Evolutionary conservation across 2,113 vertebrate genomes (phyloP), one percentile per base, ranked within the genome.

Genomic region (Cromileptes altivelis): DNA sequence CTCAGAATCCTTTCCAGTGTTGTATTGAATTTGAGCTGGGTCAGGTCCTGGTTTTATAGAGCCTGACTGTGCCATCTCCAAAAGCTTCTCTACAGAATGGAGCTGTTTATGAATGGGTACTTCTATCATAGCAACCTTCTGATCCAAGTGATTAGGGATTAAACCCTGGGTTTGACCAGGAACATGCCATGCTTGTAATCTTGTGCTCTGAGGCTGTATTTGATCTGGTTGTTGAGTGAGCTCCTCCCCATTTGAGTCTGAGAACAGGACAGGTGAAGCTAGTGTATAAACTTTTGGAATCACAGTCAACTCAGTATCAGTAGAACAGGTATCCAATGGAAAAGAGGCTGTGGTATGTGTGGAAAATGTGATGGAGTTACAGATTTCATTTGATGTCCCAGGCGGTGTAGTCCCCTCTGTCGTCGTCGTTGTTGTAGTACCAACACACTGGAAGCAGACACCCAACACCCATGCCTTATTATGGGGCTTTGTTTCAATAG

Each of bases 321-420:
- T 27, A 27, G 25, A 47, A 69, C 33, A 56, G 57, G 40, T 45
- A 40, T 74, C 64, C n/a, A 75, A 52, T 2, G 50, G 25, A 45
- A 60, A 57, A 73, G 56, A 53, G 58, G 56, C 15, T 73, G 77
- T 69, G 30, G 83, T 73, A 49, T 91, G 81, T 63, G 64, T 70
- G 18, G 85, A 81, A 47, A 82, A 91, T 25, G 81, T 81, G n/a
- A 90, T 86, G 13, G 80, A 84, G 23, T 83, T 65, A 55, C 71
- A 63, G 19, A 84, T 80, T 79, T 85, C 58, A 65, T 89, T 87
- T 17, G 87, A 80, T 8, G 80, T 69, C 74, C 74, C 78, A 11
- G 62, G 53, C 45, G 82, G 61, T 45, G 72, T 60, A 7, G 50
- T 25, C 58, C 21, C 30, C 56, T 86, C 84, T 58, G 63, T 45